Conservation (phyloP, 2,113 vertebrate genomes). For the Pygoscelis adeliae region DNA sequence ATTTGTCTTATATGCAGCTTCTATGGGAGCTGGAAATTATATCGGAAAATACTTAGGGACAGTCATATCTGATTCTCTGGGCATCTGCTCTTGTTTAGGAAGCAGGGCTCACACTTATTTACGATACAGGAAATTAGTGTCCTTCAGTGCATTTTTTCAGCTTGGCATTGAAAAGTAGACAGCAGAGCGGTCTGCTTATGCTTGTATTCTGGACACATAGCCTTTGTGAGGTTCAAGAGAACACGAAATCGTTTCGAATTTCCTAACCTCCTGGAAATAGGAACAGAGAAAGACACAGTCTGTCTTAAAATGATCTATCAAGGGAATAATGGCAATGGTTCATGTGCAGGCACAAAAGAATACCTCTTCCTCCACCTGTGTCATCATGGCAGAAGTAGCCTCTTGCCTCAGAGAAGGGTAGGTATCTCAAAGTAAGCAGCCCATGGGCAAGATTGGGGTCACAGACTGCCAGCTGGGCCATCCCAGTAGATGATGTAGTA, state of each 20-base stretch:
- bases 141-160: neutral
- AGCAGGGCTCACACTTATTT: neutral
- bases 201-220: neutral
- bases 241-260: neutral
- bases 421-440: neutral
- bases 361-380: neutral
- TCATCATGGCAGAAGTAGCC: too few relatives aligned
- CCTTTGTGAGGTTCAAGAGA: neutral
- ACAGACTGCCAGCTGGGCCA: too few relatives aligned
- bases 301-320: neutral
- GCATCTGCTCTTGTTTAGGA: neutral
- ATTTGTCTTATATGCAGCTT: neutral
- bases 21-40: neutral
- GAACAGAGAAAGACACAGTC: neutral
- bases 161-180: neutral
- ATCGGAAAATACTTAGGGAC: neutral
- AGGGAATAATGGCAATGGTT: neutral
- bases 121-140: neutral
- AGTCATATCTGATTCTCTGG: neutral
- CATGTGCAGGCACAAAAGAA: neutral
- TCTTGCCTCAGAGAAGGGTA: neutral
- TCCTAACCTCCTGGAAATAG: neutral
- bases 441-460: accelerated
- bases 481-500: neutral
- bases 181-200: neutral